Percentiles rank a stretch among this genome's conserved stretches.
phyloP scores from a whole-genome alignment of 1,140 invertebrate genomes.

The Orussus abietinus region DNA sequence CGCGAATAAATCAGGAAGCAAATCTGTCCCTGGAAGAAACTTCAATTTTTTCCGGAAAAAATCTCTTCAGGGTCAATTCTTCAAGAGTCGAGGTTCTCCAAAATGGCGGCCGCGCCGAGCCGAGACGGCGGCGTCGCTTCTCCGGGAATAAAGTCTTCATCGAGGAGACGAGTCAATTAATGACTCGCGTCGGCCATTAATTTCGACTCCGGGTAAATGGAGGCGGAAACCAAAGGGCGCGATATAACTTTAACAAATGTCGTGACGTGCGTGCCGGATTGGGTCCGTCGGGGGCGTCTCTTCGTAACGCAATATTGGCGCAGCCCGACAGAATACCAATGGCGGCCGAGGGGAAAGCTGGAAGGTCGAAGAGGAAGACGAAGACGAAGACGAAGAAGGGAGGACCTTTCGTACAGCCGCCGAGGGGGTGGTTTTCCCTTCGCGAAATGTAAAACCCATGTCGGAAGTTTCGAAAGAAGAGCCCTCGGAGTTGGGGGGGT shows the following conservation, averaged over 20 bases:
- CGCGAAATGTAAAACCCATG: conserved; percentile 49
- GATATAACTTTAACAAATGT: conserved; percentile 44
- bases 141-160: too few relatives aligned
- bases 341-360: conserved; percentile 15
- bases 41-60: too few relatives aligned
- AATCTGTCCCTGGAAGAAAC: too few relatives aligned
- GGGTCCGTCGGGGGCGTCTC: conserved; percentile 44
- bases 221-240: conserved; percentile 7
- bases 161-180: too few relatives aligned
- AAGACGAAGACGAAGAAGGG: conserved; percentile 19
- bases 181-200: too few relatives aligned
- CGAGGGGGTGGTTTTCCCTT: not conserved
- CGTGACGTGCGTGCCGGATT: conserved; percentile 26
- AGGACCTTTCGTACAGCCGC: conserved; percentile 18
- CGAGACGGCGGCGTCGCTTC: too few relatives aligned
- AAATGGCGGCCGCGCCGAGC: too few relatives aligned
- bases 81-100: too few relatives aligned
- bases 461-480: conserved; percentile 40
- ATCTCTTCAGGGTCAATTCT: too few relatives aligned
- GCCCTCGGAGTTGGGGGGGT: conserved; percentile 1
- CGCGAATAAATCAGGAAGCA: too few relatives aligned
- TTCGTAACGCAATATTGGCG: conserved; percentile 52
- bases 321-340: conserved; percentile 47
- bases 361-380: conserved; percentile 20
- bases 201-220: too few relatives aligned